Base-by-base conservation (phyloP, 2,797 vertebrate genomes). In the Myotis myotis region DNA sequence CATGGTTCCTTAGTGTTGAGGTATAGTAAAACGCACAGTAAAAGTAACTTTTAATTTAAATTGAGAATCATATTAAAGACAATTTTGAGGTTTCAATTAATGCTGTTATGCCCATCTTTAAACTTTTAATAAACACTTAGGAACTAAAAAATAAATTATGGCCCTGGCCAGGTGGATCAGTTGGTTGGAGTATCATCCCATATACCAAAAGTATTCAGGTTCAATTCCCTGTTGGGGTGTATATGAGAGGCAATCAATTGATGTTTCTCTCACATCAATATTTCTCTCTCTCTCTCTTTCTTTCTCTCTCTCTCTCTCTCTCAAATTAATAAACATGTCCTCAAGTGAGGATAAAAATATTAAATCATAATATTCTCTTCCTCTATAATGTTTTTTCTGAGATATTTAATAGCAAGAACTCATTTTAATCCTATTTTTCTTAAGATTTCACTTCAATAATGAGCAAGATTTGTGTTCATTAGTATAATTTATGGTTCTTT, bases 71-170 rank as follows among this genome's bases (percentile, higher is more conserved):
- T 70, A 72, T 81, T 41, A 93, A 79, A 92, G 55, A 87, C 28
- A 79, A 91, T 87, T 94, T 66, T 83, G 87, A 87, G 28, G 49
- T 89, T 94, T 93, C 66, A 51, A 60, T 38, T 76, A 93, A 91
- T 80, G 23, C 10, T 55, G 2, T 38, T 64, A 78, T 70, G 68
- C 6, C 53, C 36, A 91, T 89, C 19, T 49, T 76, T 91, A 94
- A 96, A 68, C 76, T 74, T 97, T 95, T 84, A 96, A 97, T 97
- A 97, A 97, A 92, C 75, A 97, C 96, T 97, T 98, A 97, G 96
- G 87, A 96, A 97, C 76, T 95, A 47, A 89, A 36, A 96, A 95
- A 93, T 96, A 97, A 97, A 97, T 95, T 97, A 79, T 11, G 16
- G n/a, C 64, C 30, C 64, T 66, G n/a, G n/a, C 64, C 16, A 66